These are phyloP conservation scores for Benthosema pterotum DNA, from an alignment of 2,797 vertebrate species.

Conservation along the genomic window DNA sequence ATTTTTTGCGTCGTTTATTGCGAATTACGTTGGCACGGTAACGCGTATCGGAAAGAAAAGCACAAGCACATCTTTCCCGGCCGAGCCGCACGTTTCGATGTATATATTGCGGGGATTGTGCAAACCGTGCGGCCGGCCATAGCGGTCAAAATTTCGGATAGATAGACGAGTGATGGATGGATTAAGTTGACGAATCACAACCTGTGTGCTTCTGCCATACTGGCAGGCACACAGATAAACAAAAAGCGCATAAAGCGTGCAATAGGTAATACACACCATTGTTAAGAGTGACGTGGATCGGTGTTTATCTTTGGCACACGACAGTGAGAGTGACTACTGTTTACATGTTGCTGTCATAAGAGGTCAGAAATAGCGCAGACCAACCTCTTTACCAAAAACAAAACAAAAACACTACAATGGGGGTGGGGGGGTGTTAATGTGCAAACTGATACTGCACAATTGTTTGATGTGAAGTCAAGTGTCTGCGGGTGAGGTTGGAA, in stretches of 20 bases:
- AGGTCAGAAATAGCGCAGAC: conserved; percentile 69
- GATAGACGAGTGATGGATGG: no score
- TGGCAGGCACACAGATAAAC: no score
- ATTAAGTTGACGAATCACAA: no score
- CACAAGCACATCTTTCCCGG: no score
- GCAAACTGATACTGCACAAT: neutral
- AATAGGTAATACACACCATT: conserved; percentile 18
- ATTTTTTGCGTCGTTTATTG: no score
- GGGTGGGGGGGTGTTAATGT: conserved; percentile 21
- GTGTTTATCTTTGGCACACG: conserved; percentile 49
- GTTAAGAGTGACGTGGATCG: conserved; percentile 39
- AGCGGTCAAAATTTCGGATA: no score
- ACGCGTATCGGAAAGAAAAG: no score
- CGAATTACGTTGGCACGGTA: no score
- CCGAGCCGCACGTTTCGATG: no score
- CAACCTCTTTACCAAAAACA: conserved; percentile 52
- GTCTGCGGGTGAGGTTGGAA: neutral
- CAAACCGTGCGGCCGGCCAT: no score
- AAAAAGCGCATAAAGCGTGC: conserved; percentile 1
- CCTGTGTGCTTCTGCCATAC: no score
- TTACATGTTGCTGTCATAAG: conserved; percentile 77
- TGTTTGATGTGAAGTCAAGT: neutral
- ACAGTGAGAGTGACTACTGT: conserved; percentile 64
- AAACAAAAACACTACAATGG: conserved; percentile 54
- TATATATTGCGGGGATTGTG: no score